Evolutionary conservation across 2,113 vertebrate genomes (phyloP).

Genomic region (Alosa alosa): DNA sequence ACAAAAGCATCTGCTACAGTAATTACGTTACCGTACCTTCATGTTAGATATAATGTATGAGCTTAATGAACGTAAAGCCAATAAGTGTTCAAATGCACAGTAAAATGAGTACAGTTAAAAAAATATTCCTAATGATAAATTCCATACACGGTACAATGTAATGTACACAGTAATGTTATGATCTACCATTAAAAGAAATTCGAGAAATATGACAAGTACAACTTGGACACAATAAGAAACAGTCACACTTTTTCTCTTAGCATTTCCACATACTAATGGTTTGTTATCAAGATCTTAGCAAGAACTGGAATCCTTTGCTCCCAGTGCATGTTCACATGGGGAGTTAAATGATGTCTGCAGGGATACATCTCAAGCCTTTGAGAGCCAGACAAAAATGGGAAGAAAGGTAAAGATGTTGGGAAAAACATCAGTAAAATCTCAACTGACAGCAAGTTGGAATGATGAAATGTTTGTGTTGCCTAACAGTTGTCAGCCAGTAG

Average conservation of each 20-base stretch:
- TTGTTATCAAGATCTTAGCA: neutral
- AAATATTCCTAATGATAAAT: neutral
- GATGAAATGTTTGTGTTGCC: slow-evolving; percentile 5
- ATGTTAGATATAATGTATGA: neutral
- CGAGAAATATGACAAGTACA: neutral
- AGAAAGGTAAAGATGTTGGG: neutral
- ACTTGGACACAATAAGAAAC: neutral
- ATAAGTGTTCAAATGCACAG: neutral
- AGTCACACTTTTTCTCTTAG: neutral
- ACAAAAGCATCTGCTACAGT: no score
- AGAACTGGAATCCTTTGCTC: neutral
- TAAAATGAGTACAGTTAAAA: neutral
- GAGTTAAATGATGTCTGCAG: neutral
- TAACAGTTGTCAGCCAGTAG: neutral
- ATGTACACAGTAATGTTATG: neutral
- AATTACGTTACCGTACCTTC: no score
- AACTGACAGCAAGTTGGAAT: slow-evolving; percentile 9
- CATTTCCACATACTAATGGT: neutral
- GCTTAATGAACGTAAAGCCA: neutral
- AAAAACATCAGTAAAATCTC: neutral
- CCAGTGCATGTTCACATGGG: neutral
- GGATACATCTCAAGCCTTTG: neutral
- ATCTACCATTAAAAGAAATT: neutral
- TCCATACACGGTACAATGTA: neutral
- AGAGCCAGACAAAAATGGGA: neutral